Conservation (phyloP, 2,888 invertebrate species). For the Eristalis pertinax region DNA sequence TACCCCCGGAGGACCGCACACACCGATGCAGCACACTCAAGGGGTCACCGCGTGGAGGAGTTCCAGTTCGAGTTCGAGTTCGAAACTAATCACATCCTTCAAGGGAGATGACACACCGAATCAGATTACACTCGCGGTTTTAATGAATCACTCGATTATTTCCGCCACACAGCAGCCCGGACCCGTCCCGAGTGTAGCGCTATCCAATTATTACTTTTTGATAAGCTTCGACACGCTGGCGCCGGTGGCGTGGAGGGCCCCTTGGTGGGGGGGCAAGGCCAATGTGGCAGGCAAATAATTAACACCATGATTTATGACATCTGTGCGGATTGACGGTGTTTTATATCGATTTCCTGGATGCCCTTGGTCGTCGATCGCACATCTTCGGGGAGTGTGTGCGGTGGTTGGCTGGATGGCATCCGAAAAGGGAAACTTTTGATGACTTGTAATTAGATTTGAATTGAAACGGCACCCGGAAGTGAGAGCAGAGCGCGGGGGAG, state of each 20-base stretch:
- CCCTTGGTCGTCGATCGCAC: background rate
- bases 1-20: background rate
- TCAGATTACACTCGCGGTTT: background rate
- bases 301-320: constrained; percentile 60
- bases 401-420: background rate
- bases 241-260: background rate
- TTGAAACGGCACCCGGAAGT: constrained; percentile 24
- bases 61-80: background rate
- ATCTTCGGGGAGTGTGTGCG: background rate
- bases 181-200: background rate
- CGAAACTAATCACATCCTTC: background rate
- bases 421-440: constrained; percentile 51
- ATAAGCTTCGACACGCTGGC: constrained; percentile 41
- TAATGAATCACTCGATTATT: constrained; percentile 36
- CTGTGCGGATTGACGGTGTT: constrained; percentile 18
- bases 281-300: constrained; percentile 57
- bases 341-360: constrained; percentile 13
- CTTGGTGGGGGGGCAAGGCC: background rate
- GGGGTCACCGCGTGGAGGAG: background rate
- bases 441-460: constrained; percentile 49
- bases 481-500: background rate
- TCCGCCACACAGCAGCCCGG: background rate
- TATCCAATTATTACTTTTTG: constrained; percentile 60
- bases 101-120: background rate
- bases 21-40: background rate